Percentiles rank a stretch among this genome's conserved stretches.
phyloP scores from a whole-genome alignment of 2,797 vertebrate genomes.

The Rhynchotus rufescens region DNA sequence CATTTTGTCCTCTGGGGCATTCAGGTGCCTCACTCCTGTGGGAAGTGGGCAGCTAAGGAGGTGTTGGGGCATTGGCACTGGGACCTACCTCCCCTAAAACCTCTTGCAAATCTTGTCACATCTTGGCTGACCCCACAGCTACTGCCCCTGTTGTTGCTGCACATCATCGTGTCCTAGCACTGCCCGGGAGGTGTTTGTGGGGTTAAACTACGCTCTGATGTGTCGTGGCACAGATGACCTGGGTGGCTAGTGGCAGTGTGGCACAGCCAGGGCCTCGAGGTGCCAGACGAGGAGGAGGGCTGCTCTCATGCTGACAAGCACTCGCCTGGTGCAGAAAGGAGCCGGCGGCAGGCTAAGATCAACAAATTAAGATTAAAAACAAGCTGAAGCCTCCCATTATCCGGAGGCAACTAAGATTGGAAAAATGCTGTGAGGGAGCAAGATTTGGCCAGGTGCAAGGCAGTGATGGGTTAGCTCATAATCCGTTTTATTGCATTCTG shows the following conservation, averaged over 20 bases:
- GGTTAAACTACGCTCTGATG: background rate
- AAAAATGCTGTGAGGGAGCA: background rate
- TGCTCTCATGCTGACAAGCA: background rate
- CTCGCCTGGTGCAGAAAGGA: background rate
- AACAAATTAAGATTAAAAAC: fast-evolving
- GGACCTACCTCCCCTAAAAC: background rate
- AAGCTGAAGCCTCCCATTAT: background rate
- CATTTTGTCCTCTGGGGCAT: background rate
- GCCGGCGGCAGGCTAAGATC: fast-evolving
- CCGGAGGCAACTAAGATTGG: background rate
- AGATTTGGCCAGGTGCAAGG: background rate
- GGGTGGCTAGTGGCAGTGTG: fast-evolving
- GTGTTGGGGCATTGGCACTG: background rate
- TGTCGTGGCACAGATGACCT: background rate
- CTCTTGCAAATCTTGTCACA: background rate
- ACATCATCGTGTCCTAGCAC: background rate
- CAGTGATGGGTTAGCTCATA: background rate
- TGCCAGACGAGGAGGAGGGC: background rate
- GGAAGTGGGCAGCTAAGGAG: background rate
- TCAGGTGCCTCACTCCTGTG: background rate
- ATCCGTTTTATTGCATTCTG: fast-evolving
- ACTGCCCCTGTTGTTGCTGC: background rate
- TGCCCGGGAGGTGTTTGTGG: fast-evolving
- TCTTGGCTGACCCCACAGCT: background rate
- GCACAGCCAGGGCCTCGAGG: background rate